These are phyloP conservation scores for Lepidotrigona ventralis DNA, from an alignment of 1,140 invertebrate genomes.

Conservation along the genomic window DNA sequence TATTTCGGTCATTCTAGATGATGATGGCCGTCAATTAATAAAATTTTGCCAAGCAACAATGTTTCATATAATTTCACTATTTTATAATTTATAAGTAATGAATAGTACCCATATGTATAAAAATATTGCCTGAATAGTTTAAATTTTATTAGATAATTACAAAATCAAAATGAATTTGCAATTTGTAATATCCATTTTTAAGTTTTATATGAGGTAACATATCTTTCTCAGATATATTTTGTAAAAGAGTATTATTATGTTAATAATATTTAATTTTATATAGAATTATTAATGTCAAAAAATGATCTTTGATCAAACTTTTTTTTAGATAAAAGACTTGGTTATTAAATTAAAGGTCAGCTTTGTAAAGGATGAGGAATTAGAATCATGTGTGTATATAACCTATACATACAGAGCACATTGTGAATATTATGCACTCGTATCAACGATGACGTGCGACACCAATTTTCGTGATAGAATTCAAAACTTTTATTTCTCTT, in stretches of 20 bases:
- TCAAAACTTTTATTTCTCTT: neutral
- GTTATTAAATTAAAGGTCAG: neutral
- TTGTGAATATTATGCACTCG: neutral
- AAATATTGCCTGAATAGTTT: neutral
- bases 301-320: neutral
- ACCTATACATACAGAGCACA: neutral
- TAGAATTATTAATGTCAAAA: neutral
- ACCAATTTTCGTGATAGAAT: neutral
- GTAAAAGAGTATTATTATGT: neutral
- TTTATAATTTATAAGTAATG: neutral
- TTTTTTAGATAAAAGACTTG: neutral
- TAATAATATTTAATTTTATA: neutral
- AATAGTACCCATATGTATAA: neutral
- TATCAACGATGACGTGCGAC: too few species aligned
- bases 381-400: neutral
- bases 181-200: too few species aligned
- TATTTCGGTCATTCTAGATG: too few species aligned
- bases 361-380: neutral
- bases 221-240: neutral
- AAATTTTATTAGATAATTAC: too few species aligned
- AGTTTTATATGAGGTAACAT: too few species aligned
- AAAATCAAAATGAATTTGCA: neutral
- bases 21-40: too few species aligned
- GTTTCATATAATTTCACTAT: neutral
- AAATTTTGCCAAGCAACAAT: neutral